These are phyloP conservation scores for Scalopus aquaticus DNA, from an alignment of 2,113 vertebrate species.

Conservation along the genomic window DNA sequence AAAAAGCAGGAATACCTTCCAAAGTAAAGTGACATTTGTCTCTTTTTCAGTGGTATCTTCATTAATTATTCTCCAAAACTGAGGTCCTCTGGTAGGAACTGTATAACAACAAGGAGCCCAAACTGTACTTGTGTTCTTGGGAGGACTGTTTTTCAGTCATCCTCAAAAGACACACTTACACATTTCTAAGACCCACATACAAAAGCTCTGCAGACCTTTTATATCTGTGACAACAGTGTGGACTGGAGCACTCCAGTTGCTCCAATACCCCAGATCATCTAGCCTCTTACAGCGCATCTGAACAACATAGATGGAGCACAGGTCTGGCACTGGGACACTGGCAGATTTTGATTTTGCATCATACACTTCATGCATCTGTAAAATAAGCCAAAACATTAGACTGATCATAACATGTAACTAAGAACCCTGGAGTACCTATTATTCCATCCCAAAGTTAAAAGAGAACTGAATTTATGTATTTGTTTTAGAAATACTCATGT, in stretches of 20 bases:
- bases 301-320: conserved; percentile 86
- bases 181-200: neutral
- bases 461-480: neutral
- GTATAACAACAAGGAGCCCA: conserved; percentile 61
- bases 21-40: conserved; percentile 91
- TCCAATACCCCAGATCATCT: conserved; percentile 88
- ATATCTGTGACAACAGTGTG: conserved; percentile 85
- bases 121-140: neutral
- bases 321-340: conserved; percentile 78
- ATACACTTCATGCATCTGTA: conserved; percentile 77
- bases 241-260: conserved; percentile 90
- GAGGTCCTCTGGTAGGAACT: conserved; percentile 93
- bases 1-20: conserved; percentile 88
- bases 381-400: conserved; percentile 9
- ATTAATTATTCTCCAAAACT: conserved; percentile 91
- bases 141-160: neutral
- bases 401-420: neutral
- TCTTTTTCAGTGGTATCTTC: conserved; percentile 83
- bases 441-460: neutral
- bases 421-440: neutral
- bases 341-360: conserved; percentile 41
- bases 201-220: conserved; percentile 84
- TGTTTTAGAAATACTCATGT: neutral
- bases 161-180: neutral
- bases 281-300: conserved; percentile 89